Evolutionary conservation across 2,888 invertebrate species (phyloP).

Genomic region (Dynastes tityus): DNA sequence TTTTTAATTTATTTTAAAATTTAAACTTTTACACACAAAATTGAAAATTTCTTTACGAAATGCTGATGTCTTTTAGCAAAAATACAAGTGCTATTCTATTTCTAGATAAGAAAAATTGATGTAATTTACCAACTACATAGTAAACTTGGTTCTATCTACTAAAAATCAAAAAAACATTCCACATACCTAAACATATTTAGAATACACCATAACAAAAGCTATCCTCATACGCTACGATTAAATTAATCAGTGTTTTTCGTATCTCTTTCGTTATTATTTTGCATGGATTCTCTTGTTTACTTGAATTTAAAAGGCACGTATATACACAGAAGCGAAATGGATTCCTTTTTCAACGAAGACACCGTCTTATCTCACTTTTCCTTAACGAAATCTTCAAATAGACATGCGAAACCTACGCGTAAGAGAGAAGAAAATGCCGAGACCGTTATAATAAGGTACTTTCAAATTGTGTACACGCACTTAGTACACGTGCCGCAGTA

Average conservation of each 20-base stretch:
- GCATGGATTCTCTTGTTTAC: conserved; percentile 12
- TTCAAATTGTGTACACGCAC: conserved; percentile 44
- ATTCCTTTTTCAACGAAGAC: conserved; percentile 6
- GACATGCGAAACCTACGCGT: conserved; percentile 15
- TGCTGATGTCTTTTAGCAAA: background rate
- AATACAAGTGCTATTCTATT: no score
- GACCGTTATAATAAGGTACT: conserved; percentile 45
- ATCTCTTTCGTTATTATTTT: conserved; percentile 21
- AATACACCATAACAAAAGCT: background rate
- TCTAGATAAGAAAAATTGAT: no score
- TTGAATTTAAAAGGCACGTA: conserved; percentile 28
- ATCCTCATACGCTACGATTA: background rate
- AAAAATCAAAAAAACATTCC: background rate
- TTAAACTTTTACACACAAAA: no score
- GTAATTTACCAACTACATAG: no score
- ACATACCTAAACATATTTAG: background rate
- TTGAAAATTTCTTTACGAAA: background rate
- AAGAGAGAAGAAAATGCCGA: conserved; percentile 31
- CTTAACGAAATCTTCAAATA: conserved; percentile 34
- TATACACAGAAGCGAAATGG: conserved; percentile 8
- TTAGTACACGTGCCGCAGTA: conserved; percentile 44
- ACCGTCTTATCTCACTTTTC: conserved; percentile 33
- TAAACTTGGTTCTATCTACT: no score
- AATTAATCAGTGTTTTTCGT: conserved; percentile 8
- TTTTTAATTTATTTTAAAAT: no score